Evolutionary conservation across 2,888 invertebrate genomes (phyloP).

Genomic region (Troides helena): DNA sequence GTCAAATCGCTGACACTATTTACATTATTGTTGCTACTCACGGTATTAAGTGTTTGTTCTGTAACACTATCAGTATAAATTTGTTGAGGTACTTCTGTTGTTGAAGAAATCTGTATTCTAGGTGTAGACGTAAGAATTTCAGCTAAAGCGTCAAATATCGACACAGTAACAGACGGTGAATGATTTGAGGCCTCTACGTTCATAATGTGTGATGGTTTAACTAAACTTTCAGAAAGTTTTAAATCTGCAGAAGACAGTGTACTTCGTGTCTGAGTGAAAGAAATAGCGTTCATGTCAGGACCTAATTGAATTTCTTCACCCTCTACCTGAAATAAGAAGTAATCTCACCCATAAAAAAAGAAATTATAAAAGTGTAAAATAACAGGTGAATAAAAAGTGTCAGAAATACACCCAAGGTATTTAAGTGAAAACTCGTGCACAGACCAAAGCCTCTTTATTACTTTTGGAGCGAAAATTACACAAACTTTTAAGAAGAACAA

Average conservation of each 20-base stretch:
- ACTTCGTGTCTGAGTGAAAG: constrained; percentile 74
- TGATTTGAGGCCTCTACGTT: constrained; percentile 80
- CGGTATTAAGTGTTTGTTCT: constrained; percentile 70
- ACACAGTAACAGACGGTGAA: constrained; percentile 80
- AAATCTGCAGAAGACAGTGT: constrained; percentile 74
- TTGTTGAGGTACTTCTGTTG: constrained; percentile 64
- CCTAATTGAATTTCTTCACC: constrained; percentile 78
- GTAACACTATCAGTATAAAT: constrained; percentile 61
- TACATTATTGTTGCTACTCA: constrained; percentile 77
- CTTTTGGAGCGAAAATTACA: constrained; percentile 49
- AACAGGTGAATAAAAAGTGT: constrained; percentile 26
- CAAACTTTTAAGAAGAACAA: constrained; percentile 22
- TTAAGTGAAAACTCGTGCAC: constrained; percentile 56
- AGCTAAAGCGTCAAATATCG: constrained; percentile 81
- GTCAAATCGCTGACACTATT: constrained; percentile 65
- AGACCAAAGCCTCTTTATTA: constrained; percentile 79
- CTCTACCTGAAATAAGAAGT: constrained; percentile 80
- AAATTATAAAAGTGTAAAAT: constrained; percentile 49
- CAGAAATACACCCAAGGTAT: constrained; percentile 41
- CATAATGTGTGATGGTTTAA: constrained; percentile 71
- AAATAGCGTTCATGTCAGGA: constrained; percentile 74
- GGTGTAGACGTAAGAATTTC: constrained; percentile 79
- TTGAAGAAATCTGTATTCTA: constrained; percentile 63
- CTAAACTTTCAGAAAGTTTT: constrained; percentile 72
- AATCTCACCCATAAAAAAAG: constrained; percentile 77